A percentile compares a stretch with the other conserved stretches of the same genome.
Conservation (phyloP, 2,888 invertebrate species). For the Drosophila mimica region DNA sequence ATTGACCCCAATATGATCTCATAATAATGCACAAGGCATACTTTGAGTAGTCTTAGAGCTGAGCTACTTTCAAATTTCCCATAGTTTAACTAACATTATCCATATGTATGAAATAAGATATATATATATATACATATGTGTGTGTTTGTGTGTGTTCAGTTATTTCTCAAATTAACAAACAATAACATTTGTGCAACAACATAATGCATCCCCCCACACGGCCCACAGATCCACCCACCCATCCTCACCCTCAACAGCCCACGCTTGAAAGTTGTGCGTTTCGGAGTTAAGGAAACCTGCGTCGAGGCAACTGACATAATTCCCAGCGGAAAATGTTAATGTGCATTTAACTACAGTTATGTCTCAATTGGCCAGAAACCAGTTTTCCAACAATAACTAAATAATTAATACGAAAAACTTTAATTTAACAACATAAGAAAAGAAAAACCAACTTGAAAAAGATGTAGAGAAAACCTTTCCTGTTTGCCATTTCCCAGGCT, state of each 20-base stretch:
- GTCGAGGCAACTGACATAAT: slow-evolving; percentile 66
- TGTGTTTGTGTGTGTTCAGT: not conserved
- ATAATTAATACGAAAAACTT: slow-evolving; percentile 50
- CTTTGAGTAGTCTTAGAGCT: slow-evolving; percentile 1
- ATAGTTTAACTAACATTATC: slow-evolving; percentile 28
- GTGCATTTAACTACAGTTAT: slow-evolving; percentile 68
- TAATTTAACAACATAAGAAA: slow-evolving; percentile 44
- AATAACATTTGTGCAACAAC: slow-evolving; percentile 57
- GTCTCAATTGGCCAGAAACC: slow-evolving; percentile 72
- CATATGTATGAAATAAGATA: slow-evolving; percentile 19
- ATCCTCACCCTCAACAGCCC: not conserved
- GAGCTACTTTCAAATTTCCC: slow-evolving; percentile 41
- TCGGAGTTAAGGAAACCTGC: slow-evolving; percentile 43
- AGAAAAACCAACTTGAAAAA: slow-evolving; percentile 40
- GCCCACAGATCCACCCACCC: not conserved
- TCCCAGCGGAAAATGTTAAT: slow-evolving; percentile 76
- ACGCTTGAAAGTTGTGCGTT: slow-evolving; percentile 32
- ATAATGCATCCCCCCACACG: slow-evolving; percentile 18
- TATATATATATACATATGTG: too few relatives aligned
- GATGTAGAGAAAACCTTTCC: slow-evolving; percentile 61
- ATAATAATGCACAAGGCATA: slow-evolving; percentile 16
- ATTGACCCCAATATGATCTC: slow-evolving; percentile 27
- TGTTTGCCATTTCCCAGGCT: slow-evolving; percentile 53
- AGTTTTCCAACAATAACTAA: slow-evolving; percentile 51
- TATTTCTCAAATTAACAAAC: slow-evolving; percentile 66